Evolutionary conservation across 1,140 invertebrate genomes (phyloP), one percentile per base, ranked within the genome.

Genomic region (Monomorium pharaonis): DNA sequence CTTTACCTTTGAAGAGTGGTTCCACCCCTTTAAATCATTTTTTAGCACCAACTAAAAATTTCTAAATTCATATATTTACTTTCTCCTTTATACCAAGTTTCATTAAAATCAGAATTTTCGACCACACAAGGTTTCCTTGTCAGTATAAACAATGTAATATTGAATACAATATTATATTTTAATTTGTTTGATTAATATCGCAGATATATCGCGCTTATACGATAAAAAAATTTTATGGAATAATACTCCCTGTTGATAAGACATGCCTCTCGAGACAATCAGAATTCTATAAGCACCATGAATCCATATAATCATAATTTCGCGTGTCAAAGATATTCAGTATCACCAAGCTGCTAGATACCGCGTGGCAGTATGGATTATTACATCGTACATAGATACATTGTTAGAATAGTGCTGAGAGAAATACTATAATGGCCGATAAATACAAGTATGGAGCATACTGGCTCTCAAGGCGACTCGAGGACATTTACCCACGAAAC

Each of bases 401-500:
- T 89, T n/a, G 62, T 67, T 30, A 56, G 24, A 54, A 81, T 70
- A 51, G 12, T 44, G 83, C 65, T 83, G 77, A 87, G 86, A 83
- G 77, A 54, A 51, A 83, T 37, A 58, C 30, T 67, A 74, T 88
- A 90, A 90, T 90, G 62, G 89, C 72, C 86, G 63, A 84, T 88
- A 90, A 90, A 49, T 58, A 44, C 21, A 27, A 84, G 80, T 56
- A 75, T 84, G 83, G 77, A 69, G 56, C 70, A 83, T 49, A 87
- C 67, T 56, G 69, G 37, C 67, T 86, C 74, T 83, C 93, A 94
- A 94, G 93, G 93, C 90, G 92, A 93, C 86, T 93, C 86, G 91
- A 94, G 93, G 93, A 93, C 92, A 91, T 93, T 94, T 91, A 92
- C 93, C 92, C 84, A 91, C 89, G 86, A 92, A 92, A 92, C 89